Evolutionary conservation across 92 coral and sea anemone species (phyloP), one percentile per base, ranked within the genome.

Genomic region (Palythoa heliodiscus): DNA sequence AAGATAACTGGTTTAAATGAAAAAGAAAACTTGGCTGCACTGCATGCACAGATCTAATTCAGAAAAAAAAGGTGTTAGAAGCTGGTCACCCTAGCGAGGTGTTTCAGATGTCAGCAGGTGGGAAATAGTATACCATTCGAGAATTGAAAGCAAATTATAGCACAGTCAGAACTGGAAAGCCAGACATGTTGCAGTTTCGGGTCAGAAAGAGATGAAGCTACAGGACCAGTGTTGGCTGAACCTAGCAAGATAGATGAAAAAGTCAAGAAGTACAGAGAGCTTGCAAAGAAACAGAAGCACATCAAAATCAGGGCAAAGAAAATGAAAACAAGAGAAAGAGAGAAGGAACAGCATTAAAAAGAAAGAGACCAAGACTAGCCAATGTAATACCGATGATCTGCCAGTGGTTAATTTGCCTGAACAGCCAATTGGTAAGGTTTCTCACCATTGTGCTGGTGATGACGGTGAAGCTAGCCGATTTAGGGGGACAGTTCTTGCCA

Each of bases 371-470:
- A 67, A 80, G 84, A 64, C 7, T 35, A 15, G 70, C 38, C 7
- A 47, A 37, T 55, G 40, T 13, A 12, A 11, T 16, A 38, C n/a
- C n/a, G n/a, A n/a, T n/a, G 68, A 83, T 72, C 52, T 82, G 1
- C 64, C 39, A 63, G 74, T 82, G 25, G 75, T 81, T 12, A 55
- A 58, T 43, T 64, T 80, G 39, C 74, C 84, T 7, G 55, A 47
- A 4, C 85, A 81, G 25, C 85, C 61, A n/a, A 37, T 81, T 2
- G 85, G 40, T 24, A 77, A 77, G 22, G 85, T 82, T 38, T 82
- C 71, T 82, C 86, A 82, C 39, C n/a, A 82, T 70, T 82, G 86
- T 82, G 40, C 35, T 63, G 76, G 76, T 23, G 75, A 64, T 82
- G 86, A 82, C 17, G 86, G 86, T 19, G 86, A 63, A 67, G 9